phyloP scores from a whole-genome alignment of 2,113 vertebrate species.

The Gymnorhina tibicen region DNA sequence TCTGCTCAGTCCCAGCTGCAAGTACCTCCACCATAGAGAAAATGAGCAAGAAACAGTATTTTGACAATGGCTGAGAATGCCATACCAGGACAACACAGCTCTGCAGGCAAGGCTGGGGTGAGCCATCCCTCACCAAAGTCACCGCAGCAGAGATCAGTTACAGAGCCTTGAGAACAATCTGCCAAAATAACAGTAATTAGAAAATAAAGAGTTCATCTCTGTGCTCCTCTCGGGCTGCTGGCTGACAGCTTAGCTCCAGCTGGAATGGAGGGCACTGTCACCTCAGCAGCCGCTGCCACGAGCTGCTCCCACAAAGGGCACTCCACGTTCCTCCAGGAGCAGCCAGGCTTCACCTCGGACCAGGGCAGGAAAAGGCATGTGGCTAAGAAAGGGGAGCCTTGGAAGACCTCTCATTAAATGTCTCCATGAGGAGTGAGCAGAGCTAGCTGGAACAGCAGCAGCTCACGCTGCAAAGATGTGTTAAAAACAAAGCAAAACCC shows the following conservation, averaged over 20 bases:
- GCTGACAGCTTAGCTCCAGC: background rate
- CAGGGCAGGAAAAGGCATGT: background rate
- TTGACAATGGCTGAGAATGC: background rate
- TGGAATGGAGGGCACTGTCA: background rate
- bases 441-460: background rate
- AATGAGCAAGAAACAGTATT: background rate
- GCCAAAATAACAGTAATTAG: background rate
- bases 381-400: background rate
- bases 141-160: background rate
- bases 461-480: background rate
- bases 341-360: background rate
- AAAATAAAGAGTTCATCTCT: background rate
- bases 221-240: background rate
- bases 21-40: background rate
- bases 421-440: background rate
- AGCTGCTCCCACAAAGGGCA: background rate
- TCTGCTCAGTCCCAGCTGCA: background rate
- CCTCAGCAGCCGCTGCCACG: background rate
- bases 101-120: background rate
- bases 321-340: background rate
- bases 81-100: rapidly evolving
- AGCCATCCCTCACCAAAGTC: background rate
- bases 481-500: background rate
- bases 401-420: background rate
- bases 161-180: background rate